Evolutionary conservation across 2,113 vertebrate species (phyloP).

Genomic region (Cinclus cinclus): DNA sequence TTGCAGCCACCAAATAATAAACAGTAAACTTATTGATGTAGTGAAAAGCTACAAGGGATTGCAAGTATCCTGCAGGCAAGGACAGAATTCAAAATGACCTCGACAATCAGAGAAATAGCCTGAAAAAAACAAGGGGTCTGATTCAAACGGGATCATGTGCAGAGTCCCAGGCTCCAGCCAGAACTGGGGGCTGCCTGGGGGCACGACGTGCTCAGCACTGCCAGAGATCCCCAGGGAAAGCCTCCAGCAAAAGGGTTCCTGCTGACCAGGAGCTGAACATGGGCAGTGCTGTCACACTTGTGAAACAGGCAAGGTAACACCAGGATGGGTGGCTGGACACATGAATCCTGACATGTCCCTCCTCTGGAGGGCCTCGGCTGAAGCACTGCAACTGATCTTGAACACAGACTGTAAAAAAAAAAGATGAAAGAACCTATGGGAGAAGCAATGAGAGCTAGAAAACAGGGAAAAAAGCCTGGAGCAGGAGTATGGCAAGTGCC

Average conservation of each 20-base stretch:
- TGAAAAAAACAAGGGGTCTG: constrained; percentile 49
- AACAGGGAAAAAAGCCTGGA: background rate
- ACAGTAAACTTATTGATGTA: constrained; percentile 65
- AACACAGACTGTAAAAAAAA: background rate
- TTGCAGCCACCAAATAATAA: constrained; percentile 39
- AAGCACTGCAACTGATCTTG: background rate
- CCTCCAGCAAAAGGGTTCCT: background rate
- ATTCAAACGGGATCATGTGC: constrained; percentile 45
- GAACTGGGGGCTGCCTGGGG: background rate
- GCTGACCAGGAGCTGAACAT: background rate
- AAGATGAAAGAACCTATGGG: background rate
- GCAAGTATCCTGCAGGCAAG: constrained; percentile 56
- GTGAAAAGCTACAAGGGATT: constrained; percentile 58
- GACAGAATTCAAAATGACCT: constrained; percentile 63
- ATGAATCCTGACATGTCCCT: background rate
- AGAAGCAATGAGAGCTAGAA: background rate
- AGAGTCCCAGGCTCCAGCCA: background rate
- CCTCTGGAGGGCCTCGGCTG: background rate
- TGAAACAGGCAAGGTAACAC: background rate
- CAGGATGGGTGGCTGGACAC: background rate
- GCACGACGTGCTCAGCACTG: background rate
- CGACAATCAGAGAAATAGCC: constrained; percentile 35
- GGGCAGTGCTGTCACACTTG: accelerated
- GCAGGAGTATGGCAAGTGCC: background rate
- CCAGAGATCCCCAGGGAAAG: background rate